A percentile compares a stretch with the other conserved stretches of the same genome.
Evolutionary conservation across 2,888 invertebrate species (phyloP).

Genomic region (Microctonus aethiopoides): DNA sequence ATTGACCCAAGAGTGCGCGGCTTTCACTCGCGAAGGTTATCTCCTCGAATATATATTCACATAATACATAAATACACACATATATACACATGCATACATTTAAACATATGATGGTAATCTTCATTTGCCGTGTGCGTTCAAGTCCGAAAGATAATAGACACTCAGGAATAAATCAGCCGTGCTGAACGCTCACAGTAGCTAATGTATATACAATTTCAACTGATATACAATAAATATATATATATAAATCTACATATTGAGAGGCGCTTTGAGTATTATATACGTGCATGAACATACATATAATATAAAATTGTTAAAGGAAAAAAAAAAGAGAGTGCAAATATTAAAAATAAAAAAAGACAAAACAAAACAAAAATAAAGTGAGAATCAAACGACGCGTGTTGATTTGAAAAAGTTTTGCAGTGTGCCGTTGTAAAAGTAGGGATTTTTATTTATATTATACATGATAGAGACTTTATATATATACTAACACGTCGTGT

Average conservation of each 20-base stretch:
- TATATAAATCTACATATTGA: too few relatives aligned
- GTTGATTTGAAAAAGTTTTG: conserved; percentile 14
- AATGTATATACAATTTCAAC: too few relatives aligned
- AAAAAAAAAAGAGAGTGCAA: neutral
- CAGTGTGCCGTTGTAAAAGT: neutral
- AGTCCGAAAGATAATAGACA: conserved; percentile 28
- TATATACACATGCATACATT: too few relatives aligned
- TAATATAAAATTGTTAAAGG: neutral
- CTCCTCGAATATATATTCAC: conserved; percentile 20
- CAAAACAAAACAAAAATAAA: conserved; percentile 18
- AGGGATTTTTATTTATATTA: conserved; percentile 8
- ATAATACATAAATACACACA: too few relatives aligned
- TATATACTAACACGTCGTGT: conserved; percentile 28
- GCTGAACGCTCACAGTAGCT: conserved; percentile 16
- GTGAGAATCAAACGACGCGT: conserved; percentile 21
- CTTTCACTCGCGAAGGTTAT: conserved; percentile 45
- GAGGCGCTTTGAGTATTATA: too few relatives aligned
- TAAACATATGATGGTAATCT: conserved; percentile 42
- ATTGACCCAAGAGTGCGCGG: conserved; percentile 41
- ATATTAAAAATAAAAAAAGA: conserved; percentile 8
- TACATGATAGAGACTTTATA: neutral
- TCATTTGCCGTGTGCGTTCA: conserved; percentile 33
- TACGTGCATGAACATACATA: too few relatives aligned
- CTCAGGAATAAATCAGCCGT: conserved; percentile 40
- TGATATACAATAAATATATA: too few relatives aligned